A percentile compares a stretch with the other conserved stretches of the same genome.
Evolutionary conservation across 2,113 vertebrate genomes (phyloP).

Genomic region (Paracanthobrama guichenoti): DNA sequence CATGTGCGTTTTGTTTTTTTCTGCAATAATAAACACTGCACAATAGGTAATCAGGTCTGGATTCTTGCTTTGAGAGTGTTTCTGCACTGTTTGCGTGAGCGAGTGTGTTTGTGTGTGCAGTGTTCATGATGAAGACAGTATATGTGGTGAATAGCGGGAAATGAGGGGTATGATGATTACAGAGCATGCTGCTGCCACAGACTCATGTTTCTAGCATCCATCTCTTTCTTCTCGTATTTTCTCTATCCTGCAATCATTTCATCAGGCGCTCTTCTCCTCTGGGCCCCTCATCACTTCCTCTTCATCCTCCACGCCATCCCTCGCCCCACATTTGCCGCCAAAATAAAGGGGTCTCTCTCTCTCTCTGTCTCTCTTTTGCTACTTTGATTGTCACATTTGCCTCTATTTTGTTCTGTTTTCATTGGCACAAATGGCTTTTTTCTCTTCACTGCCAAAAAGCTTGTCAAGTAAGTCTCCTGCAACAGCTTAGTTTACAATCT

Average conservation of each 20-base stretch:
- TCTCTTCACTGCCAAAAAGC: conserved; percentile 43
- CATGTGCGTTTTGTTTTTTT: not conserved
- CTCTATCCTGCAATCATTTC: conserved; percentile 54
- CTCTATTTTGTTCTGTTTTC: conserved; percentile 41
- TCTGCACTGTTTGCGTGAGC: conserved; percentile 5
- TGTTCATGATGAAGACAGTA: not conserved
- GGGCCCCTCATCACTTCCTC: conserved; percentile 67
- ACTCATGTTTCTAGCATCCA: conserved; percentile 43
- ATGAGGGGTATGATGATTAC: conserved; percentile 56
- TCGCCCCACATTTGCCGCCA: conserved; percentile 42
- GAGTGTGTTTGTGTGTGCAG: not conserved
- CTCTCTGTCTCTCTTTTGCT: conserved; percentile 1
- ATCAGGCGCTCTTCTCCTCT: conserved; percentile 51
- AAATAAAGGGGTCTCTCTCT: conserved; percentile 36
- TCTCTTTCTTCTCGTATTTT: conserved; percentile 47
- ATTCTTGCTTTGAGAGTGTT: conserved; percentile 24
- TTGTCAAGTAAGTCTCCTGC: conserved; percentile 48
- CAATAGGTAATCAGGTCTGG: conserved; percentile 40
- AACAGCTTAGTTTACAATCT: conserved; percentile 35
- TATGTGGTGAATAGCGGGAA: conserved; percentile 54
- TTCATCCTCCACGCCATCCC: conserved; percentile 60
- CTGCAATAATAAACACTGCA: conserved; percentile 11
- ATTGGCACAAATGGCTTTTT: conserved; percentile 38
- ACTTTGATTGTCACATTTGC: conserved; percentile 50
- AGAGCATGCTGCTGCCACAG: conserved; percentile 31